phyloP scores from a whole-genome alignment of 2,113 vertebrate genomes.

The Pterocles burchelli region DNA sequence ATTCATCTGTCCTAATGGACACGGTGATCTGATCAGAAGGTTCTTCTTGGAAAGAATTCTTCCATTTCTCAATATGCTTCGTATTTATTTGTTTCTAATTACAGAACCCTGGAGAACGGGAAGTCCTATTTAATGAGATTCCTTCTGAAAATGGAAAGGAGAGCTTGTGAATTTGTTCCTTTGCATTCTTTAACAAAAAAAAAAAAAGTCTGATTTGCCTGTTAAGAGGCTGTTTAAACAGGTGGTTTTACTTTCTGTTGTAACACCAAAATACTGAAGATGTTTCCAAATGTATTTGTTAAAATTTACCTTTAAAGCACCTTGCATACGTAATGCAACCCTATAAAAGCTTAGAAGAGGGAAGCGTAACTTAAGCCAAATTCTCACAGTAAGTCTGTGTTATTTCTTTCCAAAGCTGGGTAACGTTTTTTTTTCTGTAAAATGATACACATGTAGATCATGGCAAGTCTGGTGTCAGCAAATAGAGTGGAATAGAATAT shows the following conservation, averaged over 20 bases:
- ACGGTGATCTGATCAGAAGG: neutral
- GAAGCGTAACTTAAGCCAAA: neutral
- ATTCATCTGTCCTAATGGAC: neutral
- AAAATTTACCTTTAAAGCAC: neutral
- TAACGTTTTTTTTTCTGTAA: neutral
- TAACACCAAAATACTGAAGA: neutral
- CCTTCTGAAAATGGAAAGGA: neutral
- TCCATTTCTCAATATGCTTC: neutral
- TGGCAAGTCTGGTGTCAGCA: neutral
- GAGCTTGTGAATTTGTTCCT: neutral
- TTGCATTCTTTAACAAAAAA: neutral
- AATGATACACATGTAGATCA: neutral
- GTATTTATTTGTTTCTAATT: neutral
- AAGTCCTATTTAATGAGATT: neutral
- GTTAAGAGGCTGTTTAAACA: neutral
- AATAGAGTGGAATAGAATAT: neutral
- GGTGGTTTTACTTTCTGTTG: neutral
- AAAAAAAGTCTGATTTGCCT: neutral
- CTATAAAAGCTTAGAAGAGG: neutral
- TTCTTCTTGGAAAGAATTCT: neutral
- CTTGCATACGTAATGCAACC: neutral
- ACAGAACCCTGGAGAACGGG: neutral
- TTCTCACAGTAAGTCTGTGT: neutral
- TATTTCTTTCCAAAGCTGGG: neutral
- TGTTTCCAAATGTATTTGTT: neutral